phyloP scores from a whole-genome alignment of 1,140 invertebrate species.

The Bombus pyrosoma region DNA sequence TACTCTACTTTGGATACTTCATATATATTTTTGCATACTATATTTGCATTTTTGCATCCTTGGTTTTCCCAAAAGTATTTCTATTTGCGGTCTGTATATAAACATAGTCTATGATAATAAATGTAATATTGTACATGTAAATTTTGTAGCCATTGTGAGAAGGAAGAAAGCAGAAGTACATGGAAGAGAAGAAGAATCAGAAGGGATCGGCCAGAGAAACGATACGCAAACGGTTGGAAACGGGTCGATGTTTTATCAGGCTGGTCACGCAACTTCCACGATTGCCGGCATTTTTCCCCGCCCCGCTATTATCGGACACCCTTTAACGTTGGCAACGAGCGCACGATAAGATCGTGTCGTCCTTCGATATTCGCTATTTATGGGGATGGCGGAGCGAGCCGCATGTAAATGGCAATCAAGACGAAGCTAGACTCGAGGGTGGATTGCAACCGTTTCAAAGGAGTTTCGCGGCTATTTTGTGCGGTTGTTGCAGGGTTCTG shows the following conservation, averaged over 20 bases:
- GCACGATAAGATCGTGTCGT: constrained; percentile 43
- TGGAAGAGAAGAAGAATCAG: neutral
- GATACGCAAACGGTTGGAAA: constrained; percentile 45
- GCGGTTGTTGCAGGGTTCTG: neutral
- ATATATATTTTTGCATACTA: no score
- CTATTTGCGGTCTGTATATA: no score
- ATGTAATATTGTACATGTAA: no score
- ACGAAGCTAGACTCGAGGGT: neutral
- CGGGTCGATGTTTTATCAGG: constrained; percentile 55
- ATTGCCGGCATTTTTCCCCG: constrained; percentile 26
- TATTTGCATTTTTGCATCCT: no score
- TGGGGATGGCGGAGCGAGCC: neutral
- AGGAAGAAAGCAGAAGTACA: no score
- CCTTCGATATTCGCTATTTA: constrained; percentile 25
- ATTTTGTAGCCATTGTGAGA: no score
- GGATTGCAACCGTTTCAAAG: neutral
- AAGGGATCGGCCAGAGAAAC: neutral
- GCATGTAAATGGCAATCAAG: constrained; percentile 25
- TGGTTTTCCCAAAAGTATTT: no score
- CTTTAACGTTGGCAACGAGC: constrained; percentile 22
- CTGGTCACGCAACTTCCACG: constrained; percentile 56
- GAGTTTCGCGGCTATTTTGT: neutral
- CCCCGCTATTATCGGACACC: constrained; percentile 11
- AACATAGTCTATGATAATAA: no score
- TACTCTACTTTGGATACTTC: no score